A percentile compares a stretch with the other conserved stretches of the same genome.
Conservation (phyloP, 2,797 vertebrate species). For the Buphagus erythrorhynchus region DNA sequence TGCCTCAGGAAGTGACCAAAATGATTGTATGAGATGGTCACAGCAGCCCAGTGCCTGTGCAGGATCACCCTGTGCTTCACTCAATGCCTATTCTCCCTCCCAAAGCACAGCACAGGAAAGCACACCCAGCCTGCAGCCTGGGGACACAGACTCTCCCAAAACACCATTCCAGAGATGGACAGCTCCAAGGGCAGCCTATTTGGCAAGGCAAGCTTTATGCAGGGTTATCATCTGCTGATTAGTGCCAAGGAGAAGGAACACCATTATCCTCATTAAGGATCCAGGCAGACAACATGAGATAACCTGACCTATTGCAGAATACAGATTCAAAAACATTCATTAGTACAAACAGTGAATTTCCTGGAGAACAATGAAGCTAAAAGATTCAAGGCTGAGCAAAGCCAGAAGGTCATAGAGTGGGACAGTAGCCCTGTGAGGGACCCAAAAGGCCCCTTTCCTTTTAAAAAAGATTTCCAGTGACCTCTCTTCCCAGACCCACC, state of each 20-base stretch:
- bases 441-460: background rate
- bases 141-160: background rate
- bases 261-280: background rate
- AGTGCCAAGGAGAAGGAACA: background rate
- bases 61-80: background rate
- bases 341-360: slow-evolving; percentile 7
- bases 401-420: background rate
- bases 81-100: background rate
- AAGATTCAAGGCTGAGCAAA: background rate
- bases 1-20: background rate
- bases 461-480: background rate
- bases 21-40: background rate
- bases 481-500: background rate
- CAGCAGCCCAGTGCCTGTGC: background rate
- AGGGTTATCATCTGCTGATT: background rate
- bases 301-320: background rate
- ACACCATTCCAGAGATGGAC: background rate
- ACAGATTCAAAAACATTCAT: slow-evolving; percentile 21
- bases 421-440: background rate
- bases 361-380: slow-evolving; percentile 14
- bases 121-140: background rate
- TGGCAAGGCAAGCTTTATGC: background rate
- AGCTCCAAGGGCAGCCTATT: background rate
- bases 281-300: background rate
- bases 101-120: background rate